phyloP scores from a whole-genome alignment of 2,113 vertebrate species.

The Leuciscus idus region DNA sequence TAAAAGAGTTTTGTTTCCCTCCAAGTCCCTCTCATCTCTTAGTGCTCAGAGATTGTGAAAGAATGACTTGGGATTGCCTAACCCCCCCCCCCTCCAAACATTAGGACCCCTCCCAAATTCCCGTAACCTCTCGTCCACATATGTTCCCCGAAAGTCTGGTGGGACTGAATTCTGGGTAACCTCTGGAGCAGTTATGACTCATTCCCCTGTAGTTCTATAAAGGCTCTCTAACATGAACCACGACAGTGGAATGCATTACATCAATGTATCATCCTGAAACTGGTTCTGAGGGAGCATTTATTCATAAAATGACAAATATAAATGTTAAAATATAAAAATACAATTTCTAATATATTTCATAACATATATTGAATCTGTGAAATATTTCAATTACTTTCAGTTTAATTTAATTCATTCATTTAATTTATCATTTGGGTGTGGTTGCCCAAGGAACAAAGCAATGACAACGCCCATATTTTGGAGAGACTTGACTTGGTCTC shows the following conservation, averaged over 20 bases:
- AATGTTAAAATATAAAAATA: background rate
- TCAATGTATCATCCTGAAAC: conserved; percentile 30
- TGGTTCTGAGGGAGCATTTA: background rate
- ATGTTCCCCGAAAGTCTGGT: conserved; percentile 71
- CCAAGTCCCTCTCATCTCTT: conserved; percentile 13
- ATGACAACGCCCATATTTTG: too few species aligned
- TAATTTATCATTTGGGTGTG: background rate
- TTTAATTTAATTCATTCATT: background rate
- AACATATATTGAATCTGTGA: background rate
- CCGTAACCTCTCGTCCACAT: conserved; percentile 60
- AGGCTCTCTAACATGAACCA: conserved; percentile 36
- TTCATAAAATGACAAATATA: background rate
- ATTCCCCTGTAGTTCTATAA: conserved; percentile 62
- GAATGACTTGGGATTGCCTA: conserved; percentile 33
- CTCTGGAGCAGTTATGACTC: conserved; percentile 66
- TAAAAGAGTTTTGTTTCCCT: conserved; percentile 8
- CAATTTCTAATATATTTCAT: background rate
- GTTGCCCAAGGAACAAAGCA: too few species aligned
- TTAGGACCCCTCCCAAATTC: conserved; percentile 34
- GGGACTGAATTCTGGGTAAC: conserved; percentile 52
- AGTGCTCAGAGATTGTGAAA: background rate
- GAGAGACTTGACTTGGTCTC: background rate
- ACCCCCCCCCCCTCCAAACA: background rate
- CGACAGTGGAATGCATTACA: conserved; percentile 32
- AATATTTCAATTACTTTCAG: background rate